Percentiles rank a stretch among this genome's conserved stretches.
Conservation (phyloP, 2,113 vertebrate genomes). For the Galbula dea region DNA sequence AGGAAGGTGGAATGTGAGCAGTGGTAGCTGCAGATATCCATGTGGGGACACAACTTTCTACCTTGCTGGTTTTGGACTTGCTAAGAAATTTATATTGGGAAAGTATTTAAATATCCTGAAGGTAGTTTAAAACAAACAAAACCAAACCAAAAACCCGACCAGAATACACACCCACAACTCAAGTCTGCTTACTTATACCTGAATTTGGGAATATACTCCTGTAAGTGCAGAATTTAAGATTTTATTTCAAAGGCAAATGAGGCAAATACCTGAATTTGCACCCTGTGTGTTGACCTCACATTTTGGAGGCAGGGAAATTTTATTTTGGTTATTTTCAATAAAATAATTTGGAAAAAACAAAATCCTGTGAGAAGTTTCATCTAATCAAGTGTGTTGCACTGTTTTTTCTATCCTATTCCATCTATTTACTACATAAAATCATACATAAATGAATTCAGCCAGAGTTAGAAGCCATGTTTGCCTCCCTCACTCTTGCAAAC, state of each 20-base stretch:
- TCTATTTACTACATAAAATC: not conserved
- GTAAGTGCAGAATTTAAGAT: not conserved
- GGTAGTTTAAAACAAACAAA: not conserved
- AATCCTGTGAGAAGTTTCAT: accelerated
- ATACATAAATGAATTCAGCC: not conserved
- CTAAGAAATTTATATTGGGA: not conserved
- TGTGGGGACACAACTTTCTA: accelerated
- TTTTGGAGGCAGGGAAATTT: not conserved
- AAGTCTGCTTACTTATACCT: not conserved
- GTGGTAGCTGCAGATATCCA: not conserved
- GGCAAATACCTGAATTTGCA: not conserved
- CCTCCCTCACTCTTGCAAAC: not conserved
- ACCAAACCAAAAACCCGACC: not conserved
- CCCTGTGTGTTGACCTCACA: not conserved
- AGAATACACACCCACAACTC: not conserved
- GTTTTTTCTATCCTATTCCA: not conserved
- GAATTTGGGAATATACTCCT: not conserved
- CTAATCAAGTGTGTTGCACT: not conserved
- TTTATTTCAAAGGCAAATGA: not conserved
- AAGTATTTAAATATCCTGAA: not conserved
- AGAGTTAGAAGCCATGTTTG: not conserved
- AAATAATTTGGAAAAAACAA: not conserved
- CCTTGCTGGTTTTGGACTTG: not conserved
- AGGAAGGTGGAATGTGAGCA: not conserved
- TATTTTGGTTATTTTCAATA: not conserved